Percentiles rank a stretch among this genome's conserved stretches.
phyloP scores from a whole-genome alignment of 2,888 invertebrate genomes.

The Macrophya alboannulata region DNA sequence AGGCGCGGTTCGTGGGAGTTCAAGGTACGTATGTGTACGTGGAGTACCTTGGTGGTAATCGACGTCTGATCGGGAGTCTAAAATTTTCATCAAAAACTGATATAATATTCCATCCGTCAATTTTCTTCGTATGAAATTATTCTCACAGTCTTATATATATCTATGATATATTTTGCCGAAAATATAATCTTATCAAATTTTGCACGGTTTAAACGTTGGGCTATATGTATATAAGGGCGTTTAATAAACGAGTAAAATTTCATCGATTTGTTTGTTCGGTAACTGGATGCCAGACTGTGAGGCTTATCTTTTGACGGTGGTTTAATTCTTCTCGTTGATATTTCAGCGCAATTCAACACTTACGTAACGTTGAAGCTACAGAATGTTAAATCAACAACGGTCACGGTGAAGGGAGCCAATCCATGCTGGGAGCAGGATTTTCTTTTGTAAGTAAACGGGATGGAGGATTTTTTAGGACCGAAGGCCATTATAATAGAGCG shows the following conservation, averaged over 20 bases:
- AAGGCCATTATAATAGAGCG: background rate
- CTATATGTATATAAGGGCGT: background rate
- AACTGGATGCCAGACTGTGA: conserved; percentile 34
- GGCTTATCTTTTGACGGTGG: conserved; percentile 54
- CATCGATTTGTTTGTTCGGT: background rate
- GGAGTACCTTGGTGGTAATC: background rate
- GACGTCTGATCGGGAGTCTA: background rate
- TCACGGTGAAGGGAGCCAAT: conserved; percentile 96
- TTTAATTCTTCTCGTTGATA: conserved; percentile 59
- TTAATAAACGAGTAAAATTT: background rate
- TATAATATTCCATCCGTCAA: background rate
- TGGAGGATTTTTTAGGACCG: background rate
- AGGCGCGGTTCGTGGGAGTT: conserved; percentile 92
- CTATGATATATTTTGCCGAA: background rate
- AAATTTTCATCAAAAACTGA: background rate
- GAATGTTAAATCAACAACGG: conserved; percentile 98
- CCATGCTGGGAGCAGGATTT: conserved; percentile 99
- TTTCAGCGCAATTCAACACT: conserved; percentile 94
- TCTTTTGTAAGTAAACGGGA: conserved; percentile 92
- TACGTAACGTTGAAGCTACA: conserved; percentile 98
- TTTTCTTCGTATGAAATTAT: background rate
- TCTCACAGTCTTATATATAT: background rate
- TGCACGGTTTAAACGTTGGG: background rate
- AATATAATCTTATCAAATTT: background rate
- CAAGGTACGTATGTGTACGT: conserved; percentile 86